These are phyloP conservation scores for Agrilus mali DNA, from an alignment of 2,888 invertebrate species.

Conservation along the genomic window DNA sequence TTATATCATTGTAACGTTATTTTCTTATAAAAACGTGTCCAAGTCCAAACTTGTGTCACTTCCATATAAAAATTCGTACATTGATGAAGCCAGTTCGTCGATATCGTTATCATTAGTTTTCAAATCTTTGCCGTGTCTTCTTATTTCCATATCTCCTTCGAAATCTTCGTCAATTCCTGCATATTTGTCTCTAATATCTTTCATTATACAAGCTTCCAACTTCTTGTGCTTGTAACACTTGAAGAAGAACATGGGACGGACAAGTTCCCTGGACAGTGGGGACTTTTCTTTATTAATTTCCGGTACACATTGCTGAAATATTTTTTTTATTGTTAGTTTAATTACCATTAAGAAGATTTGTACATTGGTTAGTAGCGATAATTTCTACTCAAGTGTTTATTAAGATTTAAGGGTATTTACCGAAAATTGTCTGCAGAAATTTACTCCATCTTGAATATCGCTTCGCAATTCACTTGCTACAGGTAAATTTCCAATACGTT, in stretches of 20 bases:
- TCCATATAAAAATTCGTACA: conserved; percentile 51
- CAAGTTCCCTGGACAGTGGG: conserved; percentile 49
- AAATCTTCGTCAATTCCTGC: conserved; percentile 42
- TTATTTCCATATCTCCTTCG: conserved; percentile 37
- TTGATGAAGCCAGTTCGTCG: conserved; percentile 44
- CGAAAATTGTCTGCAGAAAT: conserved; percentile 57
- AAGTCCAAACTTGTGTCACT: conserved; percentile 42
- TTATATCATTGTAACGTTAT: no score
- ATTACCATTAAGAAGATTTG: background rate
- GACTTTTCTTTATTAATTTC: conserved; percentile 50
- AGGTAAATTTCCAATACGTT: conserved; percentile 47
- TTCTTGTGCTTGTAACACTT: conserved; percentile 64
- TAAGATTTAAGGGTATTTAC: no score
- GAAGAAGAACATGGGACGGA: conserved; percentile 60
- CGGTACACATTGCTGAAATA: conserved; percentile 54
- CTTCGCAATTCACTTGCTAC: conserved; percentile 47
- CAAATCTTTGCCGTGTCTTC: conserved; percentile 40
- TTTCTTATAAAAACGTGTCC: conserved; percentile 31
- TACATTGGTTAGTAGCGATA: no score
- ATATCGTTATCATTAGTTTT: conserved; percentile 35
- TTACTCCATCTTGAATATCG: conserved; percentile 53
- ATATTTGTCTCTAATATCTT: conserved; percentile 53
- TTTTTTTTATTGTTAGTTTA: conserved; percentile 1
- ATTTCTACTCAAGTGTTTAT: no score
- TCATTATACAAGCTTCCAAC: conserved; percentile 58